Conservation (phyloP, 1,140 invertebrate species). For the Paraescarpia echinospica region DNA sequence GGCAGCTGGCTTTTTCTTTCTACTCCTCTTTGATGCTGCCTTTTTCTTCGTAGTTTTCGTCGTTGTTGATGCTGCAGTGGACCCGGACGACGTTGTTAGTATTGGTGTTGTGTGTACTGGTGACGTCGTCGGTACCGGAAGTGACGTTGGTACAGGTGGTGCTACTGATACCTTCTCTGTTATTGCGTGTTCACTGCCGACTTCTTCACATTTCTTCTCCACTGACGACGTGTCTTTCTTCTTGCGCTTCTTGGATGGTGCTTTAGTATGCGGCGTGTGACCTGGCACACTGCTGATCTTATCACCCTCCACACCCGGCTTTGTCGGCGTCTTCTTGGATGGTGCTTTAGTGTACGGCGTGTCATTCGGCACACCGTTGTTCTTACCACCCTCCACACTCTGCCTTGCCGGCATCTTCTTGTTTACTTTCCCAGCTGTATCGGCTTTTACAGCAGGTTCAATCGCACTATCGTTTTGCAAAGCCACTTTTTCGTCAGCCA, state of each 20-base stretch:
- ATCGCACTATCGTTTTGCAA: neutral
- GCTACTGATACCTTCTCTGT: neutral
- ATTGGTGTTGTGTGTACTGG: too few species aligned
- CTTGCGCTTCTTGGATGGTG: slow-evolving; percentile 13
- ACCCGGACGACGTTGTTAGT: neutral
- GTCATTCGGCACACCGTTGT: neutral
- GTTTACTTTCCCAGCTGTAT: neutral
- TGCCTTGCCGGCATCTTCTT: neutral
- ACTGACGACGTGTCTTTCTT: neutral
- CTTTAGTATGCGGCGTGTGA: neutral
- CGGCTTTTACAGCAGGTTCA: neutral
- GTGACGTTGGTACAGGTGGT: neutral
- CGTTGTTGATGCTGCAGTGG: neutral
- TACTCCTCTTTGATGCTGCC: neutral
- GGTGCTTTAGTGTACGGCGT: neutral
- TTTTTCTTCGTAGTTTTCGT: neutral
- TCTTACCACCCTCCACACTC: neutral
- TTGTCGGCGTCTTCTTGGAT: slow-evolving; percentile 12
- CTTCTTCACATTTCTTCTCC: neutral
- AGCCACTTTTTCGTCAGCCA: neutral
- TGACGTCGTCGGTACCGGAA: too few species aligned
- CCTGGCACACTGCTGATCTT: neutral
- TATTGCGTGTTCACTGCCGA: neutral
- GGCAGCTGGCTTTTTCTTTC: neutral
- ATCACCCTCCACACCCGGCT: neutral